Evolutionary conservation across 2,797 vertebrate genomes (phyloP).

Genomic region (Eutrigla gurnardus): DNA sequence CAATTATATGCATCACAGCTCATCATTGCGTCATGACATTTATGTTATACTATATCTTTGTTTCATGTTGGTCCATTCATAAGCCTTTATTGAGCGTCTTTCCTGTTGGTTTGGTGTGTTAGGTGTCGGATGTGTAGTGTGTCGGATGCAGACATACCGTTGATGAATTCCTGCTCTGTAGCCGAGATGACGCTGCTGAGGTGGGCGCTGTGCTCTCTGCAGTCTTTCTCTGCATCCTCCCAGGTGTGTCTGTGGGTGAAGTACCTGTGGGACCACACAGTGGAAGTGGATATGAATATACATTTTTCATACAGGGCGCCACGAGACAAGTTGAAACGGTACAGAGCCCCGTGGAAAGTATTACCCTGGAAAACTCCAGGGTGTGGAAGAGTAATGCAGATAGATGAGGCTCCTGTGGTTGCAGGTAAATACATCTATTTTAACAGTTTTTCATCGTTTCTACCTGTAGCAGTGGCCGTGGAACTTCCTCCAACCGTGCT

Average conservation of each 20-base stretch:
- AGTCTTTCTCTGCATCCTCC: conserved; percentile 97
- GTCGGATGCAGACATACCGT: conserved; percentile 76
- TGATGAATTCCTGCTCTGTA: conserved; percentile 93
- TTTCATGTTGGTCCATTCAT: neutral
- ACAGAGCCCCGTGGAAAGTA: conserved; percentile 20
- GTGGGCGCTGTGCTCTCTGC: conserved; percentile 91
- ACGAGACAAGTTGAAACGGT: conserved; percentile 40
- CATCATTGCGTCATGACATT: neutral
- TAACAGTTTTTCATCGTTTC: conserved; percentile 24
- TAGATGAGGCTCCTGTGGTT: conserved; percentile 38
- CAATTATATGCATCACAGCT: neutral
- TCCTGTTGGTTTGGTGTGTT: neutral
- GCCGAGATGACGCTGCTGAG: conserved; percentile 90
- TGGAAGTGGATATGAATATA: conserved; percentile 33
- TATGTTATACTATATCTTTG: neutral
- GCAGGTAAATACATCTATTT: conserved; percentile 28
- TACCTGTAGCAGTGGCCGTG: conserved; percentile 95
- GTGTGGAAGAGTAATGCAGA: conserved; percentile 36
- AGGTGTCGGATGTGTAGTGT: too few species aligned
- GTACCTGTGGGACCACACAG: conserved; percentile 73
- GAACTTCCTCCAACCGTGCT: conserved; percentile 96
- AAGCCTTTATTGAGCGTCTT: neutral
- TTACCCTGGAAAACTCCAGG: conserved; percentile 24
- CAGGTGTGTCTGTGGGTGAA: conserved; percentile 92
- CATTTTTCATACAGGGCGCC: conserved; percentile 38